Conservation (phyloP, 2,113 vertebrate genomes). For the Tachysurus vachellii region DNA sequence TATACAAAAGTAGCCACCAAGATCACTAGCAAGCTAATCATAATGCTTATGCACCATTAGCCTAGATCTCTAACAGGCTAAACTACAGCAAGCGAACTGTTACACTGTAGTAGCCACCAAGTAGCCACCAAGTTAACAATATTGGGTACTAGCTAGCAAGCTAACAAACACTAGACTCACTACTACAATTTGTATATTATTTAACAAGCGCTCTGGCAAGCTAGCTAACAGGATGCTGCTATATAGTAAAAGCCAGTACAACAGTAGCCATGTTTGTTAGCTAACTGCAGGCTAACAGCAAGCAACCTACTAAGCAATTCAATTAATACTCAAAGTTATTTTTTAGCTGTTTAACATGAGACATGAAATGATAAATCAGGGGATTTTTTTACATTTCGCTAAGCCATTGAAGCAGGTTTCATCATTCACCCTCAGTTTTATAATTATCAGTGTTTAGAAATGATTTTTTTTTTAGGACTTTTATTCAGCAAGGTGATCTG, state of each 20-base stretch:
- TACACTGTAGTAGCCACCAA: too few species aligned
- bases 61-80: too few species aligned
- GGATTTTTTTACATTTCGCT: not conserved
- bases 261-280: not conserved
- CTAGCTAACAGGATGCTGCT: not conserved
- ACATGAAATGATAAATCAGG: not conserved
- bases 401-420: not conserved
- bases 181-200: not conserved
- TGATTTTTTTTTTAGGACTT: slow-evolving; percentile 1
- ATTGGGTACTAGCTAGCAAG: not conserved
- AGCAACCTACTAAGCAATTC: not conserved
- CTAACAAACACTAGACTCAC: not conserved
- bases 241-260: not conserved
- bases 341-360: too few species aligned
- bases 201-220: not conserved
- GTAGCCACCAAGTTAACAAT: too few species aligned
- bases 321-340: not conserved
- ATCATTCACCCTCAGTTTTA: not conserved
- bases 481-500: not conserved
- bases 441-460: slow-evolving; percentile 1
- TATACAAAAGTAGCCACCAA: too few species aligned
- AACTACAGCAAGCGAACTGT: too few species aligned
- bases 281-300: not conserved
- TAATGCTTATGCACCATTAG: too few species aligned
- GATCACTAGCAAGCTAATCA: too few species aligned